Evolutionary conservation across 2,888 invertebrate genomes (phyloP).

Genomic region (Xanthia togata): DNA sequence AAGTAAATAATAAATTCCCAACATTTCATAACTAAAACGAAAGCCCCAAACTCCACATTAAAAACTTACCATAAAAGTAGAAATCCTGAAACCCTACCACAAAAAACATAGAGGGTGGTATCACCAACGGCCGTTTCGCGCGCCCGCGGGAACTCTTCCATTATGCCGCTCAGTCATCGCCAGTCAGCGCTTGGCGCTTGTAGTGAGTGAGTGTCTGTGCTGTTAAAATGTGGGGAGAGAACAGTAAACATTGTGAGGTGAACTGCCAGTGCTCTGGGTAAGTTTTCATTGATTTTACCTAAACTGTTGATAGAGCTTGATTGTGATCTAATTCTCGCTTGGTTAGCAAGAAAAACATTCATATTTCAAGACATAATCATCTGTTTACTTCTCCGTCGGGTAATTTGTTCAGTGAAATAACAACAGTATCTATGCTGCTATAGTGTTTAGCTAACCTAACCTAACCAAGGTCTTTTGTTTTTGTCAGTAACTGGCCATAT

Average conservation of each 20-base stretch:
- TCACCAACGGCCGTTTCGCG: constrained; percentile 71
- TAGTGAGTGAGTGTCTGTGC: constrained; percentile 72
- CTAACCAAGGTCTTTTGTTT: neutral
- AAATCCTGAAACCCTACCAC: constrained; percentile 63
- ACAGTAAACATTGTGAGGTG: constrained; percentile 82
- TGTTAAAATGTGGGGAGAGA: constrained; percentile 85
- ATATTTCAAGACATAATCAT: neutral
- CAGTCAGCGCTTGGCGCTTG: constrained; percentile 38
- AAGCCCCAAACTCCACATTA: neutral
- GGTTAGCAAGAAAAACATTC: constrained; percentile 3
- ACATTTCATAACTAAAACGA: neutral
- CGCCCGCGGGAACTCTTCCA: constrained; percentile 65
- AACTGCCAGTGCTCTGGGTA: constrained; percentile 88
- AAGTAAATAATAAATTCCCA: neutral
- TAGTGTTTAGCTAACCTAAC: neutral
- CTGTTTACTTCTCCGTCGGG: neutral
- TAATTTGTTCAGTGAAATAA: too few relatives aligned
- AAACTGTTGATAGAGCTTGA: neutral
- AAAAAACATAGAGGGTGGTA: constrained; percentile 74
- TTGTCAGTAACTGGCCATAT: neutral
- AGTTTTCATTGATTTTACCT: constrained; percentile 66
- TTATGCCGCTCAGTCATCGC: constrained; percentile 42
- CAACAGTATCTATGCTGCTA: too few relatives aligned
- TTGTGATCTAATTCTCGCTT: constrained; percentile 26
- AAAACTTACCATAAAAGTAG: constrained; percentile 76